A percentile compares a stretch with the other conserved stretches of the same genome.
Evolutionary conservation across 2,888 invertebrate genomes (phyloP).

Genomic region (Macaria liturata): DNA sequence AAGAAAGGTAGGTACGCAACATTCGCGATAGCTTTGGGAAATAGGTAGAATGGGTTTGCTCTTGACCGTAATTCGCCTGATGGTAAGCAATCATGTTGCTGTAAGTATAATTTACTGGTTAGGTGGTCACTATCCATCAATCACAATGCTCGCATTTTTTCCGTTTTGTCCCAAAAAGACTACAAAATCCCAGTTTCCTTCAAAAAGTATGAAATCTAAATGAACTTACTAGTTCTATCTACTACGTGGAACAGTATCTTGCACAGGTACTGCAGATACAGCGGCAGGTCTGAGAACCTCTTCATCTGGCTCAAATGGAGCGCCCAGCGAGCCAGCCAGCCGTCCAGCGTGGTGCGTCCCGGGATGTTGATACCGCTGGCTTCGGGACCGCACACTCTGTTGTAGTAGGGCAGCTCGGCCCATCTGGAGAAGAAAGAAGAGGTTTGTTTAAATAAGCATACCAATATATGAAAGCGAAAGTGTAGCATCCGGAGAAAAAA

Average conservation of each 20-base stretch:
- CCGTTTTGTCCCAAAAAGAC: too few relatives aligned
- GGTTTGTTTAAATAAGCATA: background rate
- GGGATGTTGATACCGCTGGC: slow-evolving; percentile 67
- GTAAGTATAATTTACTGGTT: too few relatives aligned
- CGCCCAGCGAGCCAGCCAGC: slow-evolving; percentile 89
- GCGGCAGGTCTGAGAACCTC: slow-evolving; percentile 85
- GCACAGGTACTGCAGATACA: slow-evolving; percentile 89
- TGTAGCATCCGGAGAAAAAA: slow-evolving; percentile 51
- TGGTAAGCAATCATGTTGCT: too few relatives aligned
- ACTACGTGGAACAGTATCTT: slow-evolving; percentile 88
- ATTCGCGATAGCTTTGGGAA: too few relatives aligned
- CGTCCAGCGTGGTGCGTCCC: slow-evolving; percentile 84
- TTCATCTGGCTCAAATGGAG: slow-evolving; percentile 72
- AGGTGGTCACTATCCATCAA: too few relatives aligned
- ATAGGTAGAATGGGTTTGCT: too few relatives aligned
- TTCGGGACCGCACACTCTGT: slow-evolving; percentile 71
- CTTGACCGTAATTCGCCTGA: too few relatives aligned
- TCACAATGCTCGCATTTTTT: too few relatives aligned
- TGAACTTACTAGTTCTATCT: slow-evolving; percentile 84
- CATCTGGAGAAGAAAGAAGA: slow-evolving; percentile 48
- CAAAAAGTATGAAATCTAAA: too few relatives aligned
- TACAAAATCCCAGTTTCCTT: too few relatives aligned
- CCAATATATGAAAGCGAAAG: too few relatives aligned
- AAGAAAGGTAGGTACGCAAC: too few relatives aligned
- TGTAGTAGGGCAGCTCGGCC: slow-evolving; percentile 73